A percentile compares a stretch with the other conserved stretches of the same genome.
Evolutionary conservation across 2,888 invertebrate genomes (phyloP).

Genomic region (Euzophera pinguis): DNA sequence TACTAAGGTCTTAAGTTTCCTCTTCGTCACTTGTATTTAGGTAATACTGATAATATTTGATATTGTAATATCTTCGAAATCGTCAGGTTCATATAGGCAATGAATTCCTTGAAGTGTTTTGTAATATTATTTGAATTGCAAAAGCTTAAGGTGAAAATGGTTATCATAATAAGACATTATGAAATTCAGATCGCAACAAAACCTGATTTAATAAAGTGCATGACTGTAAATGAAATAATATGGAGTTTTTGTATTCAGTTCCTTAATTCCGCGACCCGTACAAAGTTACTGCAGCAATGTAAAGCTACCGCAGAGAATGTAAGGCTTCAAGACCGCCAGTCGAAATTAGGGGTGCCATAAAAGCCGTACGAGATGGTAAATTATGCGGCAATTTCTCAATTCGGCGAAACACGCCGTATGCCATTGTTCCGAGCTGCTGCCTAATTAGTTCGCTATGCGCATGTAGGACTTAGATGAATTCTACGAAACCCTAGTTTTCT

Average conservation of each 20-base stretch:
- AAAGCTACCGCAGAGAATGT: neutral
- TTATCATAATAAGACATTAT: too few species aligned
- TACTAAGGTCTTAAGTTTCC: neutral
- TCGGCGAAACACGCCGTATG: constrained; percentile 8
- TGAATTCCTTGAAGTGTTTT: neutral
- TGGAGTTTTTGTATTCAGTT: neutral
- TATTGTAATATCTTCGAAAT: neutral
- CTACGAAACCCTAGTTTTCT: neutral
- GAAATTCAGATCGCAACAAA: too few species aligned
- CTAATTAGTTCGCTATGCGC: constrained; percentile 9
- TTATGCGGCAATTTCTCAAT: constrained; percentile 14
- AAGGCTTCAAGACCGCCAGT: constrained; percentile 7
- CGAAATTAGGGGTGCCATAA: constrained; percentile 6
- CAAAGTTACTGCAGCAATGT: neutral
- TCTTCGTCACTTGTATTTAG: neutral
- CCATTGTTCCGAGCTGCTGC: constrained; percentile 4
- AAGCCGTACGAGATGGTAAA: constrained; percentile 9
- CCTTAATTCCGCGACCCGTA: neutral
- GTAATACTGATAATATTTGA: neutral
- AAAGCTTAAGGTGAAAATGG: too few species aligned
- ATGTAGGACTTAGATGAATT: constrained; percentile 3
- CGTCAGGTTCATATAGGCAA: neutral
- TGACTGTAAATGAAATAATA: too few species aligned
- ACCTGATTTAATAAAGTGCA: too few species aligned
- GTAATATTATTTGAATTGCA: too few species aligned